phyloP scores from a whole-genome alignment of 1,140 invertebrate genomes.

The Asbolus verrucosus region DNA sequence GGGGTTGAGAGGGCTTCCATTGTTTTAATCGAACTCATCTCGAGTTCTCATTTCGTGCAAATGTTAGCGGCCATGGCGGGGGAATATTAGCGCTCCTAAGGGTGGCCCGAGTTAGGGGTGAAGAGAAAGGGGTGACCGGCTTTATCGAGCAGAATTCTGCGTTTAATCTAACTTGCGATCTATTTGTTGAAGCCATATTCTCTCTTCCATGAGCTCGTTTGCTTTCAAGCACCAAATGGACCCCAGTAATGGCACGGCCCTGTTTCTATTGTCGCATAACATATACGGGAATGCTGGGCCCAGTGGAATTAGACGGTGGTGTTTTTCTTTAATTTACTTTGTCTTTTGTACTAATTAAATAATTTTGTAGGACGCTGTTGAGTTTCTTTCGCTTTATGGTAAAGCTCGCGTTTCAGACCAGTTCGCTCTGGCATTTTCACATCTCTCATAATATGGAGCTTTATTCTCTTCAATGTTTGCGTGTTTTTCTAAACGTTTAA shows the following conservation, averaged over 20 bases:
- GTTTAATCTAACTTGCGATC: slow-evolving; percentile 64
- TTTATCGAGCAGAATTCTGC: slow-evolving; percentile 64
- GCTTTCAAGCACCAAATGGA: slow-evolving; percentile 38
- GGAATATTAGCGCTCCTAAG: slow-evolving; percentile 64
- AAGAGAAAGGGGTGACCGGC: slow-evolving; percentile 53
- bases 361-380: slow-evolving; percentile 20
- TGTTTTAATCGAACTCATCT: slow-evolving; percentile 66
- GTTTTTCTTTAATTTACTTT: slow-evolving; percentile 39
- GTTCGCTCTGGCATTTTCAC: slow-evolving; percentile 21
- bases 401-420: not conserved
- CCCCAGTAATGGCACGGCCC: slow-evolving; percentile 34
- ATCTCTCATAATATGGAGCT: slow-evolving; percentile 30
- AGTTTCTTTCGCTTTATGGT: slow-evolving; percentile 24
- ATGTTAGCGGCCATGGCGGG: slow-evolving; percentile 61
- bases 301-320: slow-evolving; percentile 25
- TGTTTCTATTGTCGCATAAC: slow-evolving; percentile 35
- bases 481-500: slow-evolving; percentile 38
- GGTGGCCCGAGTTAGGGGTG: slow-evolving; percentile 55
- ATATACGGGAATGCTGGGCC: slow-evolving; percentile 37
- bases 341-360: slow-evolving; percentile 36
- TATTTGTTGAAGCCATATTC: slow-evolving; percentile 61
- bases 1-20: slow-evolving; percentile 57
- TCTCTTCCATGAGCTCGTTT: slow-evolving; percentile 40
- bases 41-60: slow-evolving; percentile 64
- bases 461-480: slow-evolving; percentile 39